Base-by-base conservation (phyloP, 1,140 invertebrate genomes). In the Sycophila sp. region DNA sequence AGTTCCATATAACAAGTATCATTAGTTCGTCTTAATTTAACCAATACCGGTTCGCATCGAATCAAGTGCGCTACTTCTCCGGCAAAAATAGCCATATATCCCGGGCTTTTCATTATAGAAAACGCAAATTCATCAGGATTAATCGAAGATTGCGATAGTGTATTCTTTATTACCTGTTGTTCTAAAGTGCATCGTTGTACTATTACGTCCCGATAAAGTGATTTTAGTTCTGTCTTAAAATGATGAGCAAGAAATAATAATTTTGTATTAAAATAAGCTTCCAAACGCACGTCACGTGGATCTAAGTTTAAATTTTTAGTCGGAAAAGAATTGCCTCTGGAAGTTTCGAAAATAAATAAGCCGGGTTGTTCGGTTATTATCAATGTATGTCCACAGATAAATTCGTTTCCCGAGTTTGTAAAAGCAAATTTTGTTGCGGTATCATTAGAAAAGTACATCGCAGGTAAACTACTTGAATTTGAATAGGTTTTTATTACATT, bases 41-140 rank as follows among this genome's bases (percentile, higher is more conserved):
- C 73, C 19, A 47, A 32, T 4, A 72, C 71, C 0, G 73, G 34
- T 8, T 75, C 32, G 26, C 78, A 78, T 73, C 75, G 72, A 0
- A 73, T 38, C 19, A 80, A 28, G 24, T 77, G 71, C 2, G 75
- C 66, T 3, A 74, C 72, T 66, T 80, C 79, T n/a, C 77, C 75
- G 0, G 75, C 51, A 0, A 69, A 24, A 0, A 74, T 32, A 0
- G 76, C 77, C 60, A 74, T 76, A 24, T 76, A 76, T 0, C 75
- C 77, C 1, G 68, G 65, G 32, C 38, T 63, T 60, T 74, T 75
- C 75, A 79, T 77, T 4, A 76, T 22, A 0, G 40, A 63, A 10
- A 58, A 75, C 0, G 77, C 76, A 38, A 80, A 78, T 45, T 76
- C 69, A 17, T 75, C 75, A 0, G 76, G 76, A 13, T 68, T 55